These are phyloP conservation scores for Megalonaias nervosa DNA, from an alignment of 1,140 invertebrate genomes.

Conservation along the genomic window DNA sequence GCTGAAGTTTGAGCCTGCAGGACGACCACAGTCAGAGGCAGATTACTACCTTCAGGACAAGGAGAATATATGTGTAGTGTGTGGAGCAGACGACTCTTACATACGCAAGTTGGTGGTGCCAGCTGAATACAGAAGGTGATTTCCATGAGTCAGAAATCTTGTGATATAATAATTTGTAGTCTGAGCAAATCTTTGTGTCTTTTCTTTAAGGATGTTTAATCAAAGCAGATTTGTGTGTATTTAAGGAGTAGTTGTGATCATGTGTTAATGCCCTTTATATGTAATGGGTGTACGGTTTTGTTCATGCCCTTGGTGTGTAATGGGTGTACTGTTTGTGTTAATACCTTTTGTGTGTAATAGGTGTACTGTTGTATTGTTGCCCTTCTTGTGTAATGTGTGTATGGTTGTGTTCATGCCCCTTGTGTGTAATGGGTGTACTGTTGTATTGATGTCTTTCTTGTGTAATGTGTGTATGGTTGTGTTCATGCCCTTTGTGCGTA, in stretches of 20 bases:
- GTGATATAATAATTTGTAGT: not conserved
- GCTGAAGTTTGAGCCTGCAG: constrained; percentile 86
- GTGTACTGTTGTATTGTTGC: too few species aligned
- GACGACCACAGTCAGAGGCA: constrained; percentile 78
- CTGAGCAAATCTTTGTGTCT: not conserved
- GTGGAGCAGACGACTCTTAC: constrained; percentile 80
- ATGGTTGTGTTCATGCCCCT: too few species aligned
- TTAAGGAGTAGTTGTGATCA: not conserved
- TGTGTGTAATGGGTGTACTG: too few species aligned
- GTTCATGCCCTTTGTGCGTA: too few species aligned
- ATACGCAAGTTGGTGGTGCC: constrained; percentile 88
- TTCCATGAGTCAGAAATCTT: not conserved
- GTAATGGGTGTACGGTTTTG: not conserved
- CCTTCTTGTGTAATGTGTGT: too few species aligned
- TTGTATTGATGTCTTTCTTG: not conserved
- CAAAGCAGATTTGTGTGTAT: not conserved
- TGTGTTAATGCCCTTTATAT: not conserved
- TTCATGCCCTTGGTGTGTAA: not conserved
- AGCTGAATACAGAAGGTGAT: constrained; percentile 83
- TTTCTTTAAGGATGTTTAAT: not conserved
- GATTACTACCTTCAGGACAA: constrained; percentile 83
- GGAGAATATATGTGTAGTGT: constrained; percentile 89
- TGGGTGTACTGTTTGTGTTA: too few species aligned
- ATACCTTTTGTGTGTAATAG: too few species aligned
- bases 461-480: not conserved